Evolutionary conservation across 2,797 vertebrate species (phyloP).

Genomic region (Myotis myotis): DNA sequence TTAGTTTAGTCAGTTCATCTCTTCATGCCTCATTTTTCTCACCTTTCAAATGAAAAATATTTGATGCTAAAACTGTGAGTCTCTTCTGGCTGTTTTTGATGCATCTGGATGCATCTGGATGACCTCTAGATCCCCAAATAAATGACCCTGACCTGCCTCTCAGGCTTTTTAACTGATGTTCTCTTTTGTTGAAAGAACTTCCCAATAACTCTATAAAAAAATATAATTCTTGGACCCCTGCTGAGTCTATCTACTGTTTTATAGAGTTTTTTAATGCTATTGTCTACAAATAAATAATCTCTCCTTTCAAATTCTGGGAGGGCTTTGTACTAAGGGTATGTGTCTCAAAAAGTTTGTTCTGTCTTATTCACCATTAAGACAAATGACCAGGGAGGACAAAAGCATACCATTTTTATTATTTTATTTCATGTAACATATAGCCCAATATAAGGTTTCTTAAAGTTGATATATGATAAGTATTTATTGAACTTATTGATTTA

Average conservation of each 20-base stretch:
- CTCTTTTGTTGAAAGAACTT: background rate
- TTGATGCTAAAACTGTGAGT: background rate
- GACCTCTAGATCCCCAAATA: background rate
- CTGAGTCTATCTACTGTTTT: background rate
- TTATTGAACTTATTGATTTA: conserved; percentile 42
- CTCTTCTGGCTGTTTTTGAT: background rate
- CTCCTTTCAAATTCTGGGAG: background rate
- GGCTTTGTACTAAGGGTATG: background rate
- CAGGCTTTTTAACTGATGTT: background rate
- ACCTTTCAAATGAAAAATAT: conserved; percentile 9
- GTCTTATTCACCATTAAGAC: background rate
- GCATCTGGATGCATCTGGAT: background rate
- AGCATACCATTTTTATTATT: background rate
- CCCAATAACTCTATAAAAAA: background rate
- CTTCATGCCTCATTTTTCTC: background rate
- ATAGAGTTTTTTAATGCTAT: background rate
- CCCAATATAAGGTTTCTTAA: background rate
- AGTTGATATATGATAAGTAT: background rate
- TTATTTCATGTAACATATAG: background rate
- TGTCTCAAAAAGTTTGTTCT: background rate
- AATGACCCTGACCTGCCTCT: background rate
- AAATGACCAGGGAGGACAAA: background rate
- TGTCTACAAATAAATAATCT: background rate
- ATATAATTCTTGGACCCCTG: background rate
- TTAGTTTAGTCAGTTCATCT: background rate